Base-by-base conservation (phyloP, 2,113 vertebrate genomes). In the Bostrychus sinensis region DNA sequence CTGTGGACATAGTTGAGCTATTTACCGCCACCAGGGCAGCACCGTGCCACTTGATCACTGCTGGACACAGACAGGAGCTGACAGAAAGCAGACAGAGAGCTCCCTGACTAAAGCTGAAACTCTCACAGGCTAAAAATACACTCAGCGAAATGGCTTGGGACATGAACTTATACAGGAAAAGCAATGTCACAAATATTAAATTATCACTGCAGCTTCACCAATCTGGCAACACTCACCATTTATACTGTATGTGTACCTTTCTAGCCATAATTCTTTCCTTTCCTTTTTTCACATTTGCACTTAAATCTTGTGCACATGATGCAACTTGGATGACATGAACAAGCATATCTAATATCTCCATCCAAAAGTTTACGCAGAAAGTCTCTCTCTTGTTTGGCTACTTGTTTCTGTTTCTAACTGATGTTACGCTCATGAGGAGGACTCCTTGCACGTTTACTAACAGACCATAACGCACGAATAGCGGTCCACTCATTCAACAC, bases 51-150 rank as follows among this genome's bases (percentile, higher is more conserved):
- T 77, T 19, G 53, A 62, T 62, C 64, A 50, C 70, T 41, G 62
- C 68, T 60, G 56, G 38, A 48, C 51, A 63, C 60, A 75, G 77
- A 74, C 7, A 20, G 17, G 57, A 75, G 70, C 38, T 78, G 80
- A 75, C 74, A 86, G 78, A 85, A 77, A 80, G 67, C 82, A 87
- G 87, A 72, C 58, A 16, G 62, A 57, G 72, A 53, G 65, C 43
- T 62, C 56, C 56, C 28, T 42, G 60, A 63, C 54, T 37, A 54
- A 51, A 79, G 57, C 59, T 12, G 28, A 26, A 78, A 64, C 61
- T 67, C 76, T 14, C 56, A 32, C 41, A 0, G 13, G 64, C 73
- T 83, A 81, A 81, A 86, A 83, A 82, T 83, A 83, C 50, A 75
- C 16, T 16, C 62, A 51, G 64, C 11, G 32, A 62, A 63, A 20